Evolutionary conservation across 2,888 invertebrate genomes (phyloP).

Genomic region (Nycteola revayana): DNA sequence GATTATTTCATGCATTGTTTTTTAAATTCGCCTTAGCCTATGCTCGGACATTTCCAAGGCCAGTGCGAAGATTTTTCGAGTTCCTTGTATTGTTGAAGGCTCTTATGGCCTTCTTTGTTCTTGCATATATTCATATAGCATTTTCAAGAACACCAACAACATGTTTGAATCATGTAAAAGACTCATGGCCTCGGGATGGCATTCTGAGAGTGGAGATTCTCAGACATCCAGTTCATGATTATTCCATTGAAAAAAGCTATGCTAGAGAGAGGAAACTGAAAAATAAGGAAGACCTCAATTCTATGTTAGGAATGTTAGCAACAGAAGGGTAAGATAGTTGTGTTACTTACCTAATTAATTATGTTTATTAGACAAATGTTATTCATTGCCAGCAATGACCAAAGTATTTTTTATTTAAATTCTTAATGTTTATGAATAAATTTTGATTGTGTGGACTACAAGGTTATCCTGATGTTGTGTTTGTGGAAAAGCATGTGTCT

Average conservation of each 20-base stretch:
- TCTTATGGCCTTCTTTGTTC: slow-evolving; percentile 90
- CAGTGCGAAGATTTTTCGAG: slow-evolving; percentile 91
- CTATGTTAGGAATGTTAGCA: slow-evolving; percentile 84
- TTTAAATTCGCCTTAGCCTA: slow-evolving; percentile 95
- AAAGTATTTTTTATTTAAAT: no score
- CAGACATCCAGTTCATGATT: slow-evolving; percentile 86
- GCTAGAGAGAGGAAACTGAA: slow-evolving; percentile 89
- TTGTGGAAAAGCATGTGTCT: no score
- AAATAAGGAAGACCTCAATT: slow-evolving; percentile 82
- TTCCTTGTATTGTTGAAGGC: slow-evolving; percentile 91
- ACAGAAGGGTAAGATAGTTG: slow-evolving; percentile 82
- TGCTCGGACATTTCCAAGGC: slow-evolving; percentile 93
- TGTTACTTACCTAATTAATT: neutral
- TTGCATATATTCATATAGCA: slow-evolving; percentile 97
- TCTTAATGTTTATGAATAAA: no score
- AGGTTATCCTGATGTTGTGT: no score
- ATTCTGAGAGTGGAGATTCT: slow-evolving; percentile 95
- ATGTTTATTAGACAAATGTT: no score
- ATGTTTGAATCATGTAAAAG: slow-evolving; percentile 93
- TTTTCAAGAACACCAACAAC: slow-evolving; percentile 96
- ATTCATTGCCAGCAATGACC: no score
- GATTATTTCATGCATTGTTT: slow-evolving; percentile 97
- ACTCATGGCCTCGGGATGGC: slow-evolving; percentile 97
- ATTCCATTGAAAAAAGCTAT: slow-evolving; percentile 91
- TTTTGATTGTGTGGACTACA: no score